Conservation (phyloP, 2,113 vertebrate genomes). For the Bubalus kerabau region DNA sequence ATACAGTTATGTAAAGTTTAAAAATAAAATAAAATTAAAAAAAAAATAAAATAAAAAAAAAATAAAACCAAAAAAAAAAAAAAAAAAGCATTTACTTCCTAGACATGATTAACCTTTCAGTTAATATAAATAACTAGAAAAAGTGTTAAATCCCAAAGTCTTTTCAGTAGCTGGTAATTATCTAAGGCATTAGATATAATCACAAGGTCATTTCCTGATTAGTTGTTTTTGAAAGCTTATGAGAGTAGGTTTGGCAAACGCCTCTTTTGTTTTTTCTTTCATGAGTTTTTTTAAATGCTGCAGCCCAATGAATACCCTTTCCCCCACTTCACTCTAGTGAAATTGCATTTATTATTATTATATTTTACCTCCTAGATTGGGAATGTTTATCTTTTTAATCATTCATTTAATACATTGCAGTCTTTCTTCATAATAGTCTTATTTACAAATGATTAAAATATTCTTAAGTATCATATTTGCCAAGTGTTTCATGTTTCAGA, state of each 20-base stretch:
- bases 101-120: not conserved
- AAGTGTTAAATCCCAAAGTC: not conserved
- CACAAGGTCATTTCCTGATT: not conserved
- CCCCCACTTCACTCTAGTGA: not conserved
- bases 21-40: too few species aligned
- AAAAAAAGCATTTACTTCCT: not conserved
- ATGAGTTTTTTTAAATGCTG: not conserved
- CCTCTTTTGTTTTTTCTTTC: not conserved
- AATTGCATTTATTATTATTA: not conserved
- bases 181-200: not conserved
- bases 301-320: not conserved
- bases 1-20: too few species aligned
- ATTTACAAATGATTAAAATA: not conserved
- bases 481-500: not conserved
- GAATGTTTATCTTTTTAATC: not conserved
- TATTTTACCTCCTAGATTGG: not conserved
- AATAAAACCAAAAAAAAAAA: not conserved
- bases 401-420: not conserved
- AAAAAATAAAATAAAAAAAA: too few species aligned
- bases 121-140: not conserved
- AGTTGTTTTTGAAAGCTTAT: not conserved
- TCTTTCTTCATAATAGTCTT: not conserved
- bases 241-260: not conserved
- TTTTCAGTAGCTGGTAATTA: not conserved
- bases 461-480: not conserved